Evolutionary conservation across 64 coral and sea anemone genomes (phyloP), one percentile per base, ranked within the genome.

Genomic region (Dendrophyllia cribrosa): DNA sequence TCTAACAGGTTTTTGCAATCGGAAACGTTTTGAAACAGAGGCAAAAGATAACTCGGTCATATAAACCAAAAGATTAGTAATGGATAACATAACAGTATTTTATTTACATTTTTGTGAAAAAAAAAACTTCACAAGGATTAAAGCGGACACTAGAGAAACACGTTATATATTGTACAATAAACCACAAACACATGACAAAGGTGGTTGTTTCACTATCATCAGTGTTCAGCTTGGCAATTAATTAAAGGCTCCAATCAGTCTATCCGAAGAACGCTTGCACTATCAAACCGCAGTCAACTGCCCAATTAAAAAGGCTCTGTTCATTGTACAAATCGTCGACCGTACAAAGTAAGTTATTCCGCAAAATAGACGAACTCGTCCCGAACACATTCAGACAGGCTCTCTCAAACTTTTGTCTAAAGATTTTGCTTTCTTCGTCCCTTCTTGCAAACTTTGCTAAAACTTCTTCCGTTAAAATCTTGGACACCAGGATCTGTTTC

Each of bases 381-480:
- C 72, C 72, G 15, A 75, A 75, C 1, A 75, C 72, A 7, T 75
- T 75, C 4, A 50, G 44, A 7, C 46, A 75, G 45, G 72, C 72
- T 4, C 44, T 50, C 46, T 75, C 44, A 43, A 75, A 75, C 45
- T 75, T 43, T 43, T 75, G 14, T 75, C 72, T 43, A n/a, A 75
- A 75, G 10, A 20, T 5, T 75, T 49, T 50, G 72, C 45, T 49
- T 75, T 75, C 72, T 75, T 49, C 46, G 4, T 75, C 77, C 52
- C 11, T 58, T 79, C 22, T 79, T 23, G 53, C 55, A 43, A 79
- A 79, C 52, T 17, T 79, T 53, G 25, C 77, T 25, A 20, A 79
- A 34, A 79, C 55, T 79, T 79, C 77, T 53, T 59, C 23, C 5
- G 51, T 79, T 22, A 52, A 60, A 79, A 79, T 59, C 23, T 59